These are phyloP conservation scores for Drosophila basisetae DNA, from an alignment of 2,888 invertebrate genomes.

Conservation along the genomic window DNA sequence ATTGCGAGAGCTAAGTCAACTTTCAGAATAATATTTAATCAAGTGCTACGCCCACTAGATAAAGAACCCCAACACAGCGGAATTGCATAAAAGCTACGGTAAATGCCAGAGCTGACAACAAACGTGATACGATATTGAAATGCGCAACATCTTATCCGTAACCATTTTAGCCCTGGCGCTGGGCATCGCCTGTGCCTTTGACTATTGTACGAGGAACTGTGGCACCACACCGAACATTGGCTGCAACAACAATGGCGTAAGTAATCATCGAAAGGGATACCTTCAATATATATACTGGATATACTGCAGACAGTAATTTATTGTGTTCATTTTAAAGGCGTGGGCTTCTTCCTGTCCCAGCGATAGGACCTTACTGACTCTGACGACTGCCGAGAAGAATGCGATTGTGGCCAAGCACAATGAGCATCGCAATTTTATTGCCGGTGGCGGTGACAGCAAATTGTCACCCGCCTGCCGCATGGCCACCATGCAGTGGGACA, in stretches of 20 bases:
- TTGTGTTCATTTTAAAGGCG: conserved; percentile 16
- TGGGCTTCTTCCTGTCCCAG: conserved; percentile 57
- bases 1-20: not conserved
- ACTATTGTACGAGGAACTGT: conserved; percentile 58
- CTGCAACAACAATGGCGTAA: conserved; percentile 65
- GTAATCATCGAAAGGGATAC: conserved; percentile 6
- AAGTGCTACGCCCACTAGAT: conserved; percentile 52
- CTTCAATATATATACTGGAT: not conserved
- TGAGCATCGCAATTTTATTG: conserved; percentile 62
- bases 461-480: conserved; percentile 70
- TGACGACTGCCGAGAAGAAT: conserved; percentile 35
- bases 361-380: conserved; percentile 33
- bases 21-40: conserved; percentile 67
- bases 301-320: not conserved
- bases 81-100: conserved; percentile 50
- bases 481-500: conserved; percentile 76
- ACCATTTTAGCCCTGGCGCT: conserved; percentile 33
- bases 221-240: conserved; percentile 52
- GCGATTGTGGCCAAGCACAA: conserved; percentile 56
- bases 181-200: conserved; percentile 40
- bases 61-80: not conserved
- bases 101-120: conserved; percentile 21
- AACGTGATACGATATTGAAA: conserved; percentile 35
- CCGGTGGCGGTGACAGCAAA: conserved; percentile 46
- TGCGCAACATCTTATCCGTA: conserved; percentile 43